Percentiles rank a stretch among this genome's conserved stretches.
Conservation (phyloP, 2,888 invertebrate species). For the Coelinius sp. region DNA sequence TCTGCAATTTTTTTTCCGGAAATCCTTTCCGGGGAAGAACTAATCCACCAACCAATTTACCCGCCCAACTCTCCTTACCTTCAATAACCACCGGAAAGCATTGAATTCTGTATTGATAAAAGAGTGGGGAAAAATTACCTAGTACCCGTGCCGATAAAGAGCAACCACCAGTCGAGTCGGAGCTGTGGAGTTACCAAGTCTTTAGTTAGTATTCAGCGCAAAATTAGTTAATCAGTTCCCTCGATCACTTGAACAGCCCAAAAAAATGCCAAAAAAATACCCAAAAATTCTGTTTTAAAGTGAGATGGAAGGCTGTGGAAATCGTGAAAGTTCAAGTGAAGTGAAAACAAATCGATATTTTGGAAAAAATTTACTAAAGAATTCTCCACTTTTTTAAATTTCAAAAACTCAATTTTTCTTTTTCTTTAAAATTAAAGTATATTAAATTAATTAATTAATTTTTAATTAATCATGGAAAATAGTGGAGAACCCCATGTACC, state of each 20-base stretch:
- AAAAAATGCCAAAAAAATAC: neutral
- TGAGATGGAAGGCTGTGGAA: constrained; percentile 17
- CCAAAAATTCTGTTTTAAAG: neutral
- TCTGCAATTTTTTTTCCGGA: too few relatives aligned
- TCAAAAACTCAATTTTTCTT: neutral
- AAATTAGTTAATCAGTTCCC: constrained; percentile 8
- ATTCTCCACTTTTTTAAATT: neutral
- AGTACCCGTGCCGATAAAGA: constrained; percentile 65
- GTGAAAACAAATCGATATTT: neutral
- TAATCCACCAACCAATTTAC: neutral
- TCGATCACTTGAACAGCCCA: neutral
- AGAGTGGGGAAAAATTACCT: constrained; percentile 52
- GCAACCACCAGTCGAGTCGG: constrained; percentile 58
- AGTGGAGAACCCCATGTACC: too few relatives aligned
- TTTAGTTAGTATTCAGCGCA: constrained; percentile 49
- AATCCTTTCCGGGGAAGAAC: neutral
- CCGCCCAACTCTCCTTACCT: constrained; percentile 18
- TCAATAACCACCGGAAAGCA: constrained; percentile 50
- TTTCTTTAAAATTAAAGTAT: too few relatives aligned
- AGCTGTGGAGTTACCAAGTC: constrained; percentile 63
- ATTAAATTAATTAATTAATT: neutral
- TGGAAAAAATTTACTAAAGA: neutral
- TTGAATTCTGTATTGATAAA: constrained; percentile 56
- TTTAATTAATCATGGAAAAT: neutral
- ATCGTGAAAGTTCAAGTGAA: constrained; percentile 5